A percentile compares a stretch with the other conserved stretches of the same genome.
phyloP scores from a whole-genome alignment of 2,888 invertebrate genomes.

The Brachycybe producta region DNA sequence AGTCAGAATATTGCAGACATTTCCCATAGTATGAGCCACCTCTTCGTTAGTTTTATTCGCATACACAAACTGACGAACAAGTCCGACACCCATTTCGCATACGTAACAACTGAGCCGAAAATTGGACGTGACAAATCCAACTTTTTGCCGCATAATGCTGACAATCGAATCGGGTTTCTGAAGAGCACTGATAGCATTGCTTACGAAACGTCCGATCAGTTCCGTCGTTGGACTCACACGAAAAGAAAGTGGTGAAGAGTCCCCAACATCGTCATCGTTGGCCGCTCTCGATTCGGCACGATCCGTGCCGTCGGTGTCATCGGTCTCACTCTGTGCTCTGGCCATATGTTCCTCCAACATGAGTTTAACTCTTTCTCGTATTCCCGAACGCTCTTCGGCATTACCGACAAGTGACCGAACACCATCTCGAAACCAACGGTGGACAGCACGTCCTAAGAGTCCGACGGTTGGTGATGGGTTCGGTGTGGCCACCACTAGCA shows the following conservation, averaged over 20 bases:
- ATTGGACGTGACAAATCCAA: constrained; percentile 12
- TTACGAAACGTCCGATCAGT: constrained; percentile 8
- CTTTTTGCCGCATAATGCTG: constrained; percentile 8
- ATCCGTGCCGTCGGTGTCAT: neutral
- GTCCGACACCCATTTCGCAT: constrained; percentile 9
- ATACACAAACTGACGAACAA: constrained; percentile 14
- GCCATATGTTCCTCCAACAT: neutral
- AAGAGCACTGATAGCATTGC: constrained; percentile 11
- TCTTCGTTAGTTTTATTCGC: constrained; percentile 12
- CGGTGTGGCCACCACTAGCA: neutral
- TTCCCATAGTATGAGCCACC: constrained; percentile 4
- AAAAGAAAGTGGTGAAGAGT: neutral
- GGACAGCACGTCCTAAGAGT: constrained; percentile 8
- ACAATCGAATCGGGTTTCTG: constrained; percentile 14
- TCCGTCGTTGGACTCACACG: neutral
- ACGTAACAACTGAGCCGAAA: constrained; percentile 13
- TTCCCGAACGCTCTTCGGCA: neutral
- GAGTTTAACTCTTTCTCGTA: neutral
- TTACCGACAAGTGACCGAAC: neutral
- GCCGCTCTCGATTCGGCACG: neutral
- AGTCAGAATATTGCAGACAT: constrained; percentile 10
- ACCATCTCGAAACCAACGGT: constrained; percentile 11
- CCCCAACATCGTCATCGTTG: neutral
- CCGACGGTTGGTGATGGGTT: constrained; percentile 9
- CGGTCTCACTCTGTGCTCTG: neutral